These are phyloP conservation scores for Pseudopleuronectes americanus DNA, from an alignment of 2,797 vertebrate species.

Conservation along the genomic window DNA sequence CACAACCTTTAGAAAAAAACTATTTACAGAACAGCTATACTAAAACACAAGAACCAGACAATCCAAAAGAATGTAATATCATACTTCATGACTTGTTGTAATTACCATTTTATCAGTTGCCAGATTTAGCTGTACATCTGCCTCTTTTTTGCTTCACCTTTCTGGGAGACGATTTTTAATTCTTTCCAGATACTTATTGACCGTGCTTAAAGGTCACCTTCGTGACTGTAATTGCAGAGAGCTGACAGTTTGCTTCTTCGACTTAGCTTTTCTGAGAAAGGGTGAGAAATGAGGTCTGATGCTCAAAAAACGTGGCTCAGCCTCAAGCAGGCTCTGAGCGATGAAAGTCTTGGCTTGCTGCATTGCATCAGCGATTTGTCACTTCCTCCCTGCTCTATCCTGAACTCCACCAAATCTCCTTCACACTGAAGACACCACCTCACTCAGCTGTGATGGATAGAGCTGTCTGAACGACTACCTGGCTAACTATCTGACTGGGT, in stretches of 20 bases:
- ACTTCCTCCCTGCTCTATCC: slow-evolving; percentile 11
- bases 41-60: not conserved
- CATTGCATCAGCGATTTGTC: slow-evolving; percentile 29
- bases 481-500: slow-evolving; percentile 2
- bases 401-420: slow-evolving; percentile 19
- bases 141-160: slow-evolving; percentile 1
- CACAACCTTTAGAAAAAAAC: not conserved
- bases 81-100: not conserved
- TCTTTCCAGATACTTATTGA: slow-evolving; percentile 11
- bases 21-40: slow-evolving; percentile 2
- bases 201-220: slow-evolving; percentile 4
- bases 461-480: slow-evolving; percentile 11
- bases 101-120: not conserved
- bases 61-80: not conserved
- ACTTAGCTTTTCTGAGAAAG: slow-evolving; percentile 20
- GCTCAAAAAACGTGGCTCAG: slow-evolving; percentile 17
- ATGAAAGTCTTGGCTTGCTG: slow-evolving; percentile 33
- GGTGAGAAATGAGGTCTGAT: slow-evolving; percentile 22
- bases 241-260: slow-evolving; percentile 15
- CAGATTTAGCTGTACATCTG: slow-evolving; percentile 5
- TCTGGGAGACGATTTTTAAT: not conserved
- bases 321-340: slow-evolving; percentile 29
- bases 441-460: slow-evolving; percentile 20
- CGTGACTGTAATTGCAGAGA: slow-evolving; percentile 20
- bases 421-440: slow-evolving; percentile 4